A percentile compares a stretch with the other conserved stretches of the same genome.
phyloP scores from a whole-genome alignment of 1,140 invertebrate genomes.

The Ladona fulva region DNA sequence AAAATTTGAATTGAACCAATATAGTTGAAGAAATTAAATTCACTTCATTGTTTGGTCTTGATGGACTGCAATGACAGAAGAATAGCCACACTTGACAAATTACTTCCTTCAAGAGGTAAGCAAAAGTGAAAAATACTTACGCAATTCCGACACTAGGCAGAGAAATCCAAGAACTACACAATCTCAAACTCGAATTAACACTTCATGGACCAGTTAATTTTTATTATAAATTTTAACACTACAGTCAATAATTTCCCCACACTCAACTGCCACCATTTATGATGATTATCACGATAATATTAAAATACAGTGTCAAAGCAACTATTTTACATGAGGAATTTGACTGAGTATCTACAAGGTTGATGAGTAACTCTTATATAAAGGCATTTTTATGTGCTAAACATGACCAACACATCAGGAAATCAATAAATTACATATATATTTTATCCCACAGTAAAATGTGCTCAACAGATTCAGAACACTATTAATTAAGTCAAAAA shows the following conservation, averaged over 20 bases:
- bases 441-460: conserved; percentile 9
- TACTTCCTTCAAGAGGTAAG: not conserved
- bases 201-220: conserved; percentile 16
- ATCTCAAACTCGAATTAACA: conserved; percentile 2
- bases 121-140: not conserved
- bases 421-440: conserved; percentile 16
- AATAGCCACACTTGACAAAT: too few relatives aligned
- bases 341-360: conserved; percentile 16
- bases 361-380: conserved; percentile 17
- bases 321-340: not conserved
- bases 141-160: not conserved
- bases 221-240: conserved; percentile 16
- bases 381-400: conserved; percentile 15
- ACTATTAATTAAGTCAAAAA: conserved; percentile 5
- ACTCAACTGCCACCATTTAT: conserved; percentile 16
- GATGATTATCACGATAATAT: conserved; percentile 17
- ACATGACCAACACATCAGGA: conserved; percentile 15
- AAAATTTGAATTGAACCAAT: too few relatives aligned
- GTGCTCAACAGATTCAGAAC: conserved; percentile 6
- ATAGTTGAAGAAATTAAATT: too few relatives aligned
- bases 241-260: conserved; percentile 13
- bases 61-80: too few relatives aligned
- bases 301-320: conserved; percentile 17
- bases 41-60: too few relatives aligned
- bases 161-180: not conserved